Base-by-base conservation (phyloP, 2,797 vertebrate species). In the Parambassis ranga region DNA sequence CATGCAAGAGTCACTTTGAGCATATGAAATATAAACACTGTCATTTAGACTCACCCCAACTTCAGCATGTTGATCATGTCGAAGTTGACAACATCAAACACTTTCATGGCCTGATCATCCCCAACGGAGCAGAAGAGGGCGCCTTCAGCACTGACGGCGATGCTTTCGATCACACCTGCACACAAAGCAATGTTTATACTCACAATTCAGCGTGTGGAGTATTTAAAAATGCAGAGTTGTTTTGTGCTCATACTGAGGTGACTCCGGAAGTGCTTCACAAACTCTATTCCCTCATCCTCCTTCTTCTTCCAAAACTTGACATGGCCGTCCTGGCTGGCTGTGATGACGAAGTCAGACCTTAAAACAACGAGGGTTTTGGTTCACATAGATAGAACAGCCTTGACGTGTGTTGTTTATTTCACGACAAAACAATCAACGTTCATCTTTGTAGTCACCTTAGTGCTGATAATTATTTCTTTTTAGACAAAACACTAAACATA, bases 61-160 rank as follows among this genome's bases (percentile, higher is more conserved):
- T 96, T 99, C 65, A 99, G 90, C 97, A 99, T 99, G 77, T 98
- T 99, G 90, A 99, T 99, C 98, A 99, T 99, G 89, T 99, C 97
- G 69, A 99, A 99, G 90, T 99, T 99, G 78, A 99, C 96, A 0
- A 98, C 96, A 64, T 99, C 98, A 82, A 98, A 99, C 0, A 99
- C 95, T 77, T 99, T 99, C 98, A 99, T 98, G 65, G 98, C 96
- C 91, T 94, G 96, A 86, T 99, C 98, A 32, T 99, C 97, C n/a
- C 97, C 98, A 31, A 98, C 95, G 4, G 97, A 96, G 79, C 96
- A 98, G 69, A 95, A 87, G 1, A 99, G 92, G 0, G 97, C 95
- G 7, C 97, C 98, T 56, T 99, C 98, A 1, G 94, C 91, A 77
- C 97, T 98, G 72, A 94, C 91, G 1, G 96, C 92, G 55, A 97